Percentiles rank a stretch among this genome's conserved stretches.
These are phyloP conservation scores for Ips typographus DNA, from an alignment of 1,140 invertebrate species.

Conservation along the genomic window DNA sequence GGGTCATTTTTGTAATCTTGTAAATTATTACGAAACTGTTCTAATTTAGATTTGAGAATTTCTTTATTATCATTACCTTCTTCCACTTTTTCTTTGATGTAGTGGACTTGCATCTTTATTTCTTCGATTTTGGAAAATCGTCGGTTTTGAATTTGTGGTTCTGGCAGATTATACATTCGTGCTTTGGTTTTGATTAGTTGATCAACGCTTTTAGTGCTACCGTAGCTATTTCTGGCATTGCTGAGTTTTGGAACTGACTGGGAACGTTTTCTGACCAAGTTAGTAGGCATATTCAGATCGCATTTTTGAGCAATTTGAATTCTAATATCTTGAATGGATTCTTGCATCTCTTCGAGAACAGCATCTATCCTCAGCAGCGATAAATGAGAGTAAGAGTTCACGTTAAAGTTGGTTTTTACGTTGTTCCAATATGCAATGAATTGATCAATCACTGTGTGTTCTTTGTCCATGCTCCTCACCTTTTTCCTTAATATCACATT, in stretches of 20 bases:
- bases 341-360: slow-evolving; percentile 30
- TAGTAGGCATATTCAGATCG: slow-evolving; percentile 15
- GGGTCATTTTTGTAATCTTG: slow-evolving; percentile 16
- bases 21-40: slow-evolving; percentile 20
- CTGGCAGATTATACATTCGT: slow-evolving; percentile 23
- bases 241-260: slow-evolving; percentile 33
- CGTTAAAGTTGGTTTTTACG: slow-evolving; percentile 23
- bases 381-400: slow-evolving; percentile 26
- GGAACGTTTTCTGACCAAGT: slow-evolving; percentile 24
- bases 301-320: slow-evolving; percentile 25
- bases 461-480: slow-evolving; percentile 29
- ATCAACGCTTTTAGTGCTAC: slow-evolving; percentile 19
- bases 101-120: slow-evolving; percentile 32
- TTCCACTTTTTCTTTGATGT: slow-evolving; percentile 24
- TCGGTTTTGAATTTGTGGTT: slow-evolving; percentile 10
- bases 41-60: slow-evolving; percentile 23
- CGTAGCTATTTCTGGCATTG: slow-evolving; percentile 7
- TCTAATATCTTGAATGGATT: slow-evolving; percentile 28
- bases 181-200: slow-evolving; percentile 31
- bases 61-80: slow-evolving; percentile 4
- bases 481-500: slow-evolving; percentile 31
- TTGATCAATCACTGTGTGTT: slow-evolving; percentile 31
- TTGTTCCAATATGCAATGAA: slow-evolving; percentile 34
- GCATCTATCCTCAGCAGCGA: slow-evolving; percentile 30
- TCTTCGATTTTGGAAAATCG: slow-evolving; percentile 34